A percentile compares a stretch with the other conserved stretches of the same genome.
Evolutionary conservation across 92 coral and sea anemone species (phyloP).

Genomic region (Bergia sp.): DNA sequence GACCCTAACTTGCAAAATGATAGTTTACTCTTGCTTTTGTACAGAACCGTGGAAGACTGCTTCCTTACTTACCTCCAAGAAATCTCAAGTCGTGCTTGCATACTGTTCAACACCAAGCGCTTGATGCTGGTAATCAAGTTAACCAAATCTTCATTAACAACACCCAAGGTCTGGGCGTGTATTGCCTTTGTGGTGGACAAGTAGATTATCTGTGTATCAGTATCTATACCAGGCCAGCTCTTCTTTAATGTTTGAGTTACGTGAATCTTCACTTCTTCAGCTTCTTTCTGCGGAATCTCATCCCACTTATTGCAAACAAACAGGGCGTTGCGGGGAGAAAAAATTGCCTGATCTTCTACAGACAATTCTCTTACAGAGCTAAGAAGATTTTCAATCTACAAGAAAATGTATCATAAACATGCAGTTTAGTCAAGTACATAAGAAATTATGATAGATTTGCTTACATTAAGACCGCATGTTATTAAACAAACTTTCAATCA

Average conservation of each 20-base stretch:
- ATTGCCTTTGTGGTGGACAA: conserved; percentile 44
- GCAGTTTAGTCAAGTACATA: too few species aligned
- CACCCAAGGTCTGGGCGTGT: neutral
- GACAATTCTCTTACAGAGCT: neutral
- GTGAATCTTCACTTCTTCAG: conserved; percentile 10
- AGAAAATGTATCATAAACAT: too few species aligned
- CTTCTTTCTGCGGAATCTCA: conserved; percentile 12
- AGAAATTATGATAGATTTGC: too few species aligned
- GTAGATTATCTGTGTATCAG: too few species aligned
- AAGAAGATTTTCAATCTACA: neutral
- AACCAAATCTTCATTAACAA: conserved; percentile 3
- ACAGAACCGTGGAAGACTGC: neutral
- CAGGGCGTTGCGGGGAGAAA: conserved; percentile 30
- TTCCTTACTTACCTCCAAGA: too few species aligned
- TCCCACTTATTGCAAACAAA: too few species aligned
- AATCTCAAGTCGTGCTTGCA: too few species aligned
- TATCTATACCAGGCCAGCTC: too few species aligned
- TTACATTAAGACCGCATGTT: too few species aligned
- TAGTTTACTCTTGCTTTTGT: neutral
- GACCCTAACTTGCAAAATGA: neutral
- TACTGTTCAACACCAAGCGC: too few species aligned
- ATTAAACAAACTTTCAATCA: too few species aligned
- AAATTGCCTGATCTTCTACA: neutral
- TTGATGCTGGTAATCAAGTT: conserved; percentile 12
- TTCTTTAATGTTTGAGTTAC: conserved; percentile 4